Conservation (phyloP, 2,888 invertebrate species). For the Clusia tigrina region DNA sequence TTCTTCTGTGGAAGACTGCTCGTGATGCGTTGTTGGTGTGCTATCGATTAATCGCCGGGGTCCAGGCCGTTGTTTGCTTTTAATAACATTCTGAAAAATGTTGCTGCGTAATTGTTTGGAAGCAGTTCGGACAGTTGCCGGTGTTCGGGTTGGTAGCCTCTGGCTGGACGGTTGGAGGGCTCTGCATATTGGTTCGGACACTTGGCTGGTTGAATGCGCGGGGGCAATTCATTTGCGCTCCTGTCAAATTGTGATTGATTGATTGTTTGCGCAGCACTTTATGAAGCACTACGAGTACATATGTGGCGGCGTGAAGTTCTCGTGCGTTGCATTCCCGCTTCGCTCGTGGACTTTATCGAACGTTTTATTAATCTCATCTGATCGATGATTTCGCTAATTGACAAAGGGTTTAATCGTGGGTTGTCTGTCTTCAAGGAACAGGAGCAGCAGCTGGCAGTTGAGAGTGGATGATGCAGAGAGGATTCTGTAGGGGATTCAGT, state of each 20-base stretch:
- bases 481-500: too few species aligned
- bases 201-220: too few species aligned
- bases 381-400: slow-evolving; percentile 42
- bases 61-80: neutral
- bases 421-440: too few species aligned
- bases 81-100: slow-evolving; percentile 37
- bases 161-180: too few species aligned
- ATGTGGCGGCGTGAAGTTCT: neutral
- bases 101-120: slow-evolving; percentile 56
- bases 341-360: slow-evolving; percentile 57
- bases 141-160: slow-evolving; percentile 52
- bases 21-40: neutral
- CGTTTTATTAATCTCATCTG: slow-evolving; percentile 55
- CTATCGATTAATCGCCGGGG: slow-evolving; percentile 9
- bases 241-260: slow-evolving; percentile 54
- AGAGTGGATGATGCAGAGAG: too few species aligned
- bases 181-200: too few species aligned
- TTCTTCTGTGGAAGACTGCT: neutral
- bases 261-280: slow-evolving; percentile 56
- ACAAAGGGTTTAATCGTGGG: slow-evolving; percentile 9
- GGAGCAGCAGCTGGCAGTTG: too few species aligned
- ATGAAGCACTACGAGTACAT: slow-evolving; percentile 42
- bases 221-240: slow-evolving; percentile 29
- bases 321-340: slow-evolving; percentile 16
- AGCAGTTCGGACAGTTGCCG: slow-evolving; percentile 40